Evolutionary conservation across 2,113 vertebrate genomes (phyloP), one percentile per base, ranked within the genome.

Genomic region (Asarcornis scutulata): DNA sequence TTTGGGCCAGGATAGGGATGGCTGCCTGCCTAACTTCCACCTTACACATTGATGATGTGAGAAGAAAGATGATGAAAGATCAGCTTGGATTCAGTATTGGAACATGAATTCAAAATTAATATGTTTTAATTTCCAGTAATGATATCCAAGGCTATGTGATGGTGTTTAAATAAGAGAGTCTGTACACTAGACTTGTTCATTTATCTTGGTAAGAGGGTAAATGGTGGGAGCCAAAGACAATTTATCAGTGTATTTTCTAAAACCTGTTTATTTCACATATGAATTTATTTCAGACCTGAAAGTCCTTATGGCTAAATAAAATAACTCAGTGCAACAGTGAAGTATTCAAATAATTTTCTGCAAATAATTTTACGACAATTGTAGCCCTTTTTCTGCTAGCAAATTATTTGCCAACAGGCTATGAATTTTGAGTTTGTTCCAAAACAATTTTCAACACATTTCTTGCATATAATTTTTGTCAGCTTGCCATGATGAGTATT

Each of bases 381-480:
- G 73, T 44, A 94, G 83, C 66, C 88, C 64, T 62, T 81, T 90
- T 88, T 77, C 85, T 93, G 83, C 81, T 60, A 92, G 60, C 7
- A 40, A 73, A 50, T 66, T 75, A 86, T 90, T 93, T 93, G 88
- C 76, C 88, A 96, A 81, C 52, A 90, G 86, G 38, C 86, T 64
- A 86, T 60, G 72, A 96, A 85, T 93, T 93, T 88, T 90, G 86
- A 95, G 74, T 95, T 72, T 86, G 44, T 66, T 96, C 86, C 88
- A 95, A 92, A 91, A 56, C 32, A 60, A 86, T 78, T 88, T 80
- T 88, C 90, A 86, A 64, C 73, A 92, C 63, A 56, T 93, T 97
- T 95, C 94, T 94, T 89, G 91, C 90, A 90, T 64, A 32, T 95
- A 91, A 83, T 90, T 88, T 88, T 81, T 90, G 83, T 95, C 75